Conservation (phyloP, 2,113 vertebrate genomes). For the Chamaea fasciata region DNA sequence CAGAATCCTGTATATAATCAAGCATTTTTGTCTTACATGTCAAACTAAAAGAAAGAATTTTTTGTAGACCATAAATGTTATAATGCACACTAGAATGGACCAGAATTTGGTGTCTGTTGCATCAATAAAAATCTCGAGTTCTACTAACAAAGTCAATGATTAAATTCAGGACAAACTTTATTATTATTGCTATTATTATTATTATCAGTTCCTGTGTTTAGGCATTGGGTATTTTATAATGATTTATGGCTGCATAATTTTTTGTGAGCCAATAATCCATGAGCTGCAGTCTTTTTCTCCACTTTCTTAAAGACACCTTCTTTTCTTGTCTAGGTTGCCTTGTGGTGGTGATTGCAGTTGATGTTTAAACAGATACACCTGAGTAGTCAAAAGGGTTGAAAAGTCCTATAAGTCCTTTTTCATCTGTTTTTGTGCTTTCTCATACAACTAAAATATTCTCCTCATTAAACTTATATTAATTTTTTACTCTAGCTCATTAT, state of each 20-base stretch:
- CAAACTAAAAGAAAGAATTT: background rate
- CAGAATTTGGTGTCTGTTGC: background rate
- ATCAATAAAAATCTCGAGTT: background rate
- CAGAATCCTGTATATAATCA: background rate
- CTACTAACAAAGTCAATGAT: background rate
- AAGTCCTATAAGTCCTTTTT: background rate
- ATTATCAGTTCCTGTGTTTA: background rate
- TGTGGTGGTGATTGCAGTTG: background rate
- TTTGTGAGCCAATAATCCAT: background rate
- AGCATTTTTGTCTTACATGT: fast-evolving
- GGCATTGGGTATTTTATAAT: background rate
- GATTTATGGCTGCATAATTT: background rate
- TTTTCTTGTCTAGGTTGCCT: background rate
- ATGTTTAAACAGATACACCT: background rate
- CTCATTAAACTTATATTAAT: slow-evolving; percentile 40
- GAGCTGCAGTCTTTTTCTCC: background rate
- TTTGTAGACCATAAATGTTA: background rate
- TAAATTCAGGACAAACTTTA: background rate
- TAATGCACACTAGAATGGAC: background rate
- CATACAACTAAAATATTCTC: background rate
- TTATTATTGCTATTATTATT: too few relatives aligned
- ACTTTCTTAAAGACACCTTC: background rate
- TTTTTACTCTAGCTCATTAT: slow-evolving; percentile 59
- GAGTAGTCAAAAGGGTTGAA: background rate
- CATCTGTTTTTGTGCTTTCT: background rate